Evolutionary conservation across 2,888 invertebrate genomes (phyloP).

Genomic region (Belgica antarctica): DNA sequence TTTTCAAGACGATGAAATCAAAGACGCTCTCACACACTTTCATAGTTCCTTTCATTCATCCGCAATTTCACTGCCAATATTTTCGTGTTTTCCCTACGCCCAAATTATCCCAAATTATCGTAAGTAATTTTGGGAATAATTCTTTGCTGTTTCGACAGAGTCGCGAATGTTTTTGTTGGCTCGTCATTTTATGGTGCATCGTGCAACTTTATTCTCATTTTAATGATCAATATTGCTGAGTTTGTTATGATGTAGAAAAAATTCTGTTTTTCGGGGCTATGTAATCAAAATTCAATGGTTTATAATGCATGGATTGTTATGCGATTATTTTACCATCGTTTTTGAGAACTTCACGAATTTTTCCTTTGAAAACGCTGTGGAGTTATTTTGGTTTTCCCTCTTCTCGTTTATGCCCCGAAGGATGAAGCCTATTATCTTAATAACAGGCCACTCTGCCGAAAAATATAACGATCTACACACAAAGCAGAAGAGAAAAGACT

Average conservation of each 20-base stretch:
- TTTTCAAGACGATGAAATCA: neutral
- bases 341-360: neutral
- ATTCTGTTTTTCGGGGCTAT: slow-evolving; percentile 12
- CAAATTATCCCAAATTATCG: slow-evolving; percentile 30
- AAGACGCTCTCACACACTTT: neutral
- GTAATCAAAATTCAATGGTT: slow-evolving; percentile 35
- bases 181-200: neutral
- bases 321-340: slow-evolving; percentile 18
- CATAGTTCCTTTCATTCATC: neutral
- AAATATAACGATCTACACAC: slow-evolving; percentile 8
- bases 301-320: slow-evolving; percentile 27
- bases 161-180: neutral
- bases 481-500: neutral
- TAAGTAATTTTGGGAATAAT: slow-evolving; percentile 22
- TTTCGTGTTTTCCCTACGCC: neutral
- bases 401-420: slow-evolving; percentile 26
- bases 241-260: neutral
- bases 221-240: neutral
- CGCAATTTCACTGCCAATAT: slow-evolving; percentile 1
- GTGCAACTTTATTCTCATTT: neutral
- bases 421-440: slow-evolving; percentile 36
- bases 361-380: neutral
- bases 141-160: neutral
- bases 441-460: slow-evolving; percentile 38
- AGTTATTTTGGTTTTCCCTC: neutral